Conservation (phyloP, 2,888 invertebrate genomes). For the Drosophila suboccidentalis region DNA sequence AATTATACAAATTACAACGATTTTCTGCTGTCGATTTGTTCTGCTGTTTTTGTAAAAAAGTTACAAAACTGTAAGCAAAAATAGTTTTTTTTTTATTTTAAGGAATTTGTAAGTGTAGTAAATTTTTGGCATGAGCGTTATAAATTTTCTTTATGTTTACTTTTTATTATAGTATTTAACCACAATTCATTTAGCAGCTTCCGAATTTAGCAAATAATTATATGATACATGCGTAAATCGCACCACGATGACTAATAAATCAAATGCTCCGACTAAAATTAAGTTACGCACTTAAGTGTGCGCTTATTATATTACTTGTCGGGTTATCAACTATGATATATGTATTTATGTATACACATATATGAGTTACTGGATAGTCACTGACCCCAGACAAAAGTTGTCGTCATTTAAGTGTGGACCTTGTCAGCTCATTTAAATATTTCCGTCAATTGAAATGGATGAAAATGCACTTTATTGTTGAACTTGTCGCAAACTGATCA, state of each 20-base stretch:
- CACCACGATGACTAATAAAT: constrained; percentile 19
- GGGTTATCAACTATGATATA: neutral
- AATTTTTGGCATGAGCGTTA: neutral
- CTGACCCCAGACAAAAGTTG: constrained; percentile 23
- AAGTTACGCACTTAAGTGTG: neutral
- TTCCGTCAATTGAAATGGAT: constrained; percentile 11
- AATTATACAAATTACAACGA: too few relatives aligned
- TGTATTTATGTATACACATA: neutral
- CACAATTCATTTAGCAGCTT: constrained; percentile 2
- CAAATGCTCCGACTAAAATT: neutral
- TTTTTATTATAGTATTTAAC: neutral
- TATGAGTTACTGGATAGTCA: constrained; percentile 3
- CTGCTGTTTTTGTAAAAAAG: too few relatives aligned
- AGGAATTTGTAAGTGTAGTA: neutral
- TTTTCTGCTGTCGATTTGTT: too few relatives aligned
- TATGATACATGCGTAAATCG: neutral
- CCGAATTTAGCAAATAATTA: neutral
- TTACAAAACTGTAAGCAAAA: too few relatives aligned
- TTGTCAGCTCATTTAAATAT: constrained; percentile 8
- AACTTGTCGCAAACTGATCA: constrained; percentile 27
- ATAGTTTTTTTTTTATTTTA: too few relatives aligned
- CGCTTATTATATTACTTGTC: neutral
- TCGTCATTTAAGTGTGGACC: neutral
- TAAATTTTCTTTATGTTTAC: neutral
- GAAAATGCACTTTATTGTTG: constrained; percentile 25